phyloP scores from a whole-genome alignment of 2,113 vertebrate genomes.

The Podocnemis expansa region DNA sequence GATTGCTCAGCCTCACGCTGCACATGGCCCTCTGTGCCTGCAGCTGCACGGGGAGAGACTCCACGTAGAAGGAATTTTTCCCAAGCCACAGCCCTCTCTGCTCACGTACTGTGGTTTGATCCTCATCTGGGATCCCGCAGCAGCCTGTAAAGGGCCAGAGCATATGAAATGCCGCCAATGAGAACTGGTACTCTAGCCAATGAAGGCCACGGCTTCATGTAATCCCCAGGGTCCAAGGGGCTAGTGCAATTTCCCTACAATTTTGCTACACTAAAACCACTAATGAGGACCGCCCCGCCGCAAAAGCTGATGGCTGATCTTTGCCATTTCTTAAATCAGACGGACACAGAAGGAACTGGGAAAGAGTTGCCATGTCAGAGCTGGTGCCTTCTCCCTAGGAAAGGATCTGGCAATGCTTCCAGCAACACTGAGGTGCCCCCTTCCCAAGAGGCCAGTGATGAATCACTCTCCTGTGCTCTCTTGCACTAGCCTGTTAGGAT shows the following conservation, averaged over 20 bases:
- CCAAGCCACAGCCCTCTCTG: background rate
- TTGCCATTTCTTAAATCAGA: slow-evolving; percentile 10
- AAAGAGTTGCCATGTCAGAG: background rate
- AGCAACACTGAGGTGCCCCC: background rate
- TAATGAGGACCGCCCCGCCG: background rate
- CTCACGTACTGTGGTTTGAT: background rate
- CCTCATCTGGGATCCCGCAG: background rate
- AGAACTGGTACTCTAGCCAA: background rate
- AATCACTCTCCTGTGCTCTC: background rate
- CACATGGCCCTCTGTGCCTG: background rate
- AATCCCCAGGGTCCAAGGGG: background rate
- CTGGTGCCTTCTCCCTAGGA: background rate
- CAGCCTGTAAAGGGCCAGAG: background rate
- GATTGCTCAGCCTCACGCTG: rapidly evolving
- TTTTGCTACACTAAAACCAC: background rate
- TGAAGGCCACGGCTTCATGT: background rate
- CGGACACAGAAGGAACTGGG: background rate
- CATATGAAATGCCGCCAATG: background rate
- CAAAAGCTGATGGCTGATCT: background rate
- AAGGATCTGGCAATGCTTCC: background rate
- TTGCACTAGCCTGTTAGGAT: background rate
- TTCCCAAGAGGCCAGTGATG: background rate
- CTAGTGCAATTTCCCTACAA: background rate
- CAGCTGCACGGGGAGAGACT: background rate
- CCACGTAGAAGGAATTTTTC: background rate